These are phyloP conservation scores for Alfaro cultratus DNA, from an alignment of 2,797 vertebrate species.

Conservation along the genomic window DNA sequence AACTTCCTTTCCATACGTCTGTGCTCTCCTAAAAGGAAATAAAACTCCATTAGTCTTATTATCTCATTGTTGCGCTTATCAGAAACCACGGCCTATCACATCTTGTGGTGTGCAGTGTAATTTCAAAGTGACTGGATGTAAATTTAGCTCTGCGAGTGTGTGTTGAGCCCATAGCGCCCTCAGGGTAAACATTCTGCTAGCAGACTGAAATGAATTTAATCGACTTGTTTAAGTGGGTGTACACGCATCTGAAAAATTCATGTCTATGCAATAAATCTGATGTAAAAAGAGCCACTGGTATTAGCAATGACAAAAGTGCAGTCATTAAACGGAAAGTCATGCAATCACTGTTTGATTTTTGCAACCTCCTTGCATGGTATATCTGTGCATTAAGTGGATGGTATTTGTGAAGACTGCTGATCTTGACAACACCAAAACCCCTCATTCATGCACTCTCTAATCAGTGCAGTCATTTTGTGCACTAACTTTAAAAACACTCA, in stretches of 20 bases:
- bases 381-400: not conserved
- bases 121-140: conserved; percentile 5
- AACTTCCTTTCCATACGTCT: not conserved
- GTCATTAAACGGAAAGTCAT: not conserved
- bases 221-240: conserved; percentile 8
- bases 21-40: not conserved
- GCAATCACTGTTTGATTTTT: not conserved
- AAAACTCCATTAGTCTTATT: conserved; percentile 3
- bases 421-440: not conserved
- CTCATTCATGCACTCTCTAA: not conserved
- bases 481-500: not conserved
- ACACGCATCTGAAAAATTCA: not conserved
- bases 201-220: conserved; percentile 10
- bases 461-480: not conserved
- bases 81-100: not conserved
- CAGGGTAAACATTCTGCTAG: conserved; percentile 5
- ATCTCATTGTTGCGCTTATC: not conserved
- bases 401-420: not conserved
- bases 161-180: not conserved
- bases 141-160: not conserved
- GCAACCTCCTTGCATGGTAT: too few species aligned
- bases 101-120: not conserved
- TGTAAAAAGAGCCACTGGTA: conserved; percentile 4
- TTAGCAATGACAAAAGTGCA: not conserved
- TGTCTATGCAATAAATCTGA: conserved; percentile 9